Conservation (phyloP, 92 coral and sea anemone genomes). For the Palythoa heliodiscus region DNA sequence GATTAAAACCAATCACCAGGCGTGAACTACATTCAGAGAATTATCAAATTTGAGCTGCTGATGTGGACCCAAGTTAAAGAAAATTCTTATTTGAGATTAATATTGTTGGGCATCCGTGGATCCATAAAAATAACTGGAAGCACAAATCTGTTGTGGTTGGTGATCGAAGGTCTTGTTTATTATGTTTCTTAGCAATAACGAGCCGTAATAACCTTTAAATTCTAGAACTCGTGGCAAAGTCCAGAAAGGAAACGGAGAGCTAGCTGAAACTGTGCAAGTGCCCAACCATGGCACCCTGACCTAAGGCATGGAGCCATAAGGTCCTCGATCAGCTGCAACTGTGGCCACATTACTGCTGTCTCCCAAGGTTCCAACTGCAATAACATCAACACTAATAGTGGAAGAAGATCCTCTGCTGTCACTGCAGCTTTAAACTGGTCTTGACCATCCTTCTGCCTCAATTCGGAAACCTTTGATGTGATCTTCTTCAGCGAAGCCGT, state of each 20-base stretch:
- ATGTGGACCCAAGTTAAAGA: too few relatives aligned
- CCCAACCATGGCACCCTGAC: constrained; percentile 98
- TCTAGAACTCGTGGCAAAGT: constrained; percentile 75
- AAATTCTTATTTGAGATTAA: too few relatives aligned
- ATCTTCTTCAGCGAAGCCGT: constrained; percentile 87
- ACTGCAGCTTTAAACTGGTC: constrained; percentile 80
- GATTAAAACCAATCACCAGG: too few relatives aligned
- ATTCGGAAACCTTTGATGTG: constrained; percentile 80
- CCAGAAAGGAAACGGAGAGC: constrained; percentile 80
- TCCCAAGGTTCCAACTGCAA: constrained; percentile 95
- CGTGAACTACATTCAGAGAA: too few relatives aligned
- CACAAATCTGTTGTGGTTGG: neutral
- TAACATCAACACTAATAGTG: constrained; percentile 89
- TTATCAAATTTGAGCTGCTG: too few relatives aligned
- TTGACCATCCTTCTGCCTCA: constrained; percentile 76
- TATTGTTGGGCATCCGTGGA: neutral
- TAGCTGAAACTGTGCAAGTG: constrained; percentile 86
- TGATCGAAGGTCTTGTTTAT: neutral
- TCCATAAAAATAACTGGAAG: neutral
- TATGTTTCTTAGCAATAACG: neutral
- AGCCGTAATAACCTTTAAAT: neutral
- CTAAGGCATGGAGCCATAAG: constrained; percentile 85
- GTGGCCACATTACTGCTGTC: constrained; percentile 87
- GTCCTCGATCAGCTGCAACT: constrained; percentile 80
- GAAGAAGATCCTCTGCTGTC: constrained; percentile 94